A percentile compares a stretch with the other conserved stretches of the same genome.
Evolutionary conservation across 1,140 invertebrate species (phyloP).

Genomic region (Drosophila tani): DNA sequence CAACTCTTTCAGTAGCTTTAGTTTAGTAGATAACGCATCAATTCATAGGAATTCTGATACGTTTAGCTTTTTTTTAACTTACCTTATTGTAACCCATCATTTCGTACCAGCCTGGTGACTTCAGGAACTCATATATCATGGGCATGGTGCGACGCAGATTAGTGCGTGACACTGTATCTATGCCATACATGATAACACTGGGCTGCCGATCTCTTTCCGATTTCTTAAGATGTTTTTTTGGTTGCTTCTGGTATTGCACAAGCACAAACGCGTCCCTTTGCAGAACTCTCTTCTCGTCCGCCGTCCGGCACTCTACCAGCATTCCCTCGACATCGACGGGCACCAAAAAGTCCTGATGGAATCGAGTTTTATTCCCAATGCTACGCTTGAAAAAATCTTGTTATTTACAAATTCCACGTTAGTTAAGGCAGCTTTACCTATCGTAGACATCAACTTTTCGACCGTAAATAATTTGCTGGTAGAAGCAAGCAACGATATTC

Average conservation of each 20-base stretch:
- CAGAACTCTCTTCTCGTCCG: constrained; percentile 4
- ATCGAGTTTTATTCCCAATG: constrained; percentile 13
- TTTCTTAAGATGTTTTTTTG: neutral
- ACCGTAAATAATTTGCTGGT: constrained; percentile 41
- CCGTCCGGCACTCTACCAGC: constrained; percentile 39
- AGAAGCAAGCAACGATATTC: constrained; percentile 35
- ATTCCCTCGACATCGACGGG: constrained; percentile 53
- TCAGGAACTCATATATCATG: constrained; percentile 50
- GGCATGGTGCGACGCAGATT: constrained; percentile 81
- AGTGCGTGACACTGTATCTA: constrained; percentile 68
- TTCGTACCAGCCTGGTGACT: constrained; percentile 59
- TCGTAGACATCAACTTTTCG: constrained; percentile 36
- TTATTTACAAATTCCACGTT: neutral
- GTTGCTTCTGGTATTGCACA: constrained; percentile 27
- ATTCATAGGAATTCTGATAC: neutral
- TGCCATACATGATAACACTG: constrained; percentile 67
- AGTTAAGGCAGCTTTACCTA: constrained; percentile 16
- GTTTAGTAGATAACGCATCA: too few species aligned
- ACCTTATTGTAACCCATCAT: constrained; percentile 72
- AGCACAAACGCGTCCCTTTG: constrained; percentile 56
- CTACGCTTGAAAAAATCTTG: neutral
- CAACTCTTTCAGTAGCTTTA: too few species aligned
- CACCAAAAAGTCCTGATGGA: constrained; percentile 43
- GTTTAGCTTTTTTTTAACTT: constrained; percentile 34
- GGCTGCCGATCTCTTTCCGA: constrained; percentile 22